Conservation (phyloP, 2,797 vertebrate species). For the Epinephelus awoara region DNA sequence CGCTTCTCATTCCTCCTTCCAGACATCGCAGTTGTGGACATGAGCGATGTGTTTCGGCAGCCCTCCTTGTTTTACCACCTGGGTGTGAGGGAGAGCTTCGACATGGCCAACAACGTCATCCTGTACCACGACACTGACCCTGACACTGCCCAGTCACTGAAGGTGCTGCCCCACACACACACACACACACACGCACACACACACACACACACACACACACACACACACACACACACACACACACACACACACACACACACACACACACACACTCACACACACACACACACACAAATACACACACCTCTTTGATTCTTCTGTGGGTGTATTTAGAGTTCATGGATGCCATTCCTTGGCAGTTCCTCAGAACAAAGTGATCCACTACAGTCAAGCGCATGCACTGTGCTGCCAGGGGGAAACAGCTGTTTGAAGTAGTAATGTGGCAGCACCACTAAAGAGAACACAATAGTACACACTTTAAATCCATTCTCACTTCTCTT, state of each 20-base stretch:
- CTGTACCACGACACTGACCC: slow-evolving; percentile 93
- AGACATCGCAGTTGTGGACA: slow-evolving; percentile 97
- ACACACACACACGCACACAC: not conserved
- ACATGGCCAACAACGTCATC: slow-evolving; percentile 97
- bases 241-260: not conserved
- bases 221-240: not conserved
- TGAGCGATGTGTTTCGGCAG: slow-evolving; percentile 94
- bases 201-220: not conserved
- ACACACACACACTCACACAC: not conserved
- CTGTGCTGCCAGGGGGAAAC: slow-evolving; percentile 16
- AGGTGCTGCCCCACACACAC: slow-evolving; percentile 84
- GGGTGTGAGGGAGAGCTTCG: slow-evolving; percentile 95
- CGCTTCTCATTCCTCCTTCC: slow-evolving; percentile 41
- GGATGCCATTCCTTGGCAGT: slow-evolving; percentile 36
- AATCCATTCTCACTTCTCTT: slow-evolving; percentile 28
- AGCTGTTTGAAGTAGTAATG: slow-evolving; percentile 42
- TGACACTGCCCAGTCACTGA: slow-evolving; percentile 92
- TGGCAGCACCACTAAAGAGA: not conserved
- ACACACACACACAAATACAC: not conserved
- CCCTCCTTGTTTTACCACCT: slow-evolving; percentile 96
- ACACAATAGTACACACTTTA: not conserved
- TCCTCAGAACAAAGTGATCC: slow-evolving; percentile 59
- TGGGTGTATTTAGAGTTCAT: slow-evolving; percentile 22
- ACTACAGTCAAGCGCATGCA: not conserved
- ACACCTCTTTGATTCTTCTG: not conserved